These are phyloP conservation scores for Whitmania pigra DNA, from an alignment of 1,140 invertebrate species.

Conservation along the genomic window DNA sequence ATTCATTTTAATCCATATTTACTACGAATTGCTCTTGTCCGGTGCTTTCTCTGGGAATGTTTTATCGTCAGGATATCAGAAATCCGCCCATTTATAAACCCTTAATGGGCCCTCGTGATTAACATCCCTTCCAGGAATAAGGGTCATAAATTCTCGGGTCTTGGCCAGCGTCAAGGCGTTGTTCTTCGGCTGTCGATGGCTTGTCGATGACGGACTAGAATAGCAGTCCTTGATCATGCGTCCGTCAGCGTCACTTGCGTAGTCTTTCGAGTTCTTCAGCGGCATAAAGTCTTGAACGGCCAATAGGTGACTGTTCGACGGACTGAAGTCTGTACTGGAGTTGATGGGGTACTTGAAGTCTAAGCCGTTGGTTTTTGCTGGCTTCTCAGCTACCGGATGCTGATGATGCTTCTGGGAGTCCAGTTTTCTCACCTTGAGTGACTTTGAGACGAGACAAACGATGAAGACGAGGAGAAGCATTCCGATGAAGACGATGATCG, in stretches of 20 bases:
- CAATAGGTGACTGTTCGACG: neutral
- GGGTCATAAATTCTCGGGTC: slow-evolving; percentile 16
- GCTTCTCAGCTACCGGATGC: neutral
- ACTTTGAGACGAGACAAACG: neutral
- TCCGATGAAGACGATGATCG: slow-evolving; percentile 2
- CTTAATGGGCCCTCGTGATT: slow-evolving; percentile 25
- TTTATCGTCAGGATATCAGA: slow-evolving; percentile 10
- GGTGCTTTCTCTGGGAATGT: too few species aligned
- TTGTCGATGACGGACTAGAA: slow-evolving; percentile 20
- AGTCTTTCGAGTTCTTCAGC: neutral
- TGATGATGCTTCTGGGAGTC: neutral
- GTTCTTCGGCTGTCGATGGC: slow-evolving; percentile 15
- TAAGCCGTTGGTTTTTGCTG: too few species aligned
- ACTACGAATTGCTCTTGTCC: too few species aligned
- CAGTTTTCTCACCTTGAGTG: neutral
- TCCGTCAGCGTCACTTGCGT: too few species aligned
- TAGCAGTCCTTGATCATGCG: neutral
- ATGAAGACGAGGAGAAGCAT: neutral
- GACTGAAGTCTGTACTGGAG: neutral
- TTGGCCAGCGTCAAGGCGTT: neutral
- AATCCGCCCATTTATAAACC: slow-evolving; percentile 25
- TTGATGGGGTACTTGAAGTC: neutral
- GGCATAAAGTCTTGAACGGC: neutral
- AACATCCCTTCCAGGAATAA: slow-evolving; percentile 24
- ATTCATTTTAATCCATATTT: too few species aligned